Percentiles rank a stretch among this genome's conserved stretches.
Evolutionary conservation across 2,888 invertebrate genomes (phyloP).

Genomic region (Dolichomitus sp.): DNA sequence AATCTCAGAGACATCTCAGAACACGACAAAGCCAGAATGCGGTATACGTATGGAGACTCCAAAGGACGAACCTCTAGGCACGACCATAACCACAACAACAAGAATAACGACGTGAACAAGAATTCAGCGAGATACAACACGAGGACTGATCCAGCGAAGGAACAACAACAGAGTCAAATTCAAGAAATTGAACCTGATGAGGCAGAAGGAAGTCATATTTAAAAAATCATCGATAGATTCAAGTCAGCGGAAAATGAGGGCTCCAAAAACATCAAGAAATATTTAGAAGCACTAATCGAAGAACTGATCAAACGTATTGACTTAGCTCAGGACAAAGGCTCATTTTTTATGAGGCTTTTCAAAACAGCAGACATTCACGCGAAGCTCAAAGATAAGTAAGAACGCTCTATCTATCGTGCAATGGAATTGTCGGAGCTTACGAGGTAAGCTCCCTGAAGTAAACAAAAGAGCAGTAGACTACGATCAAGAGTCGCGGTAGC

Average conservation of each 20-base stretch:
- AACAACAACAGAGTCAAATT: neutral
- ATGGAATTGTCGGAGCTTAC: conserved; percentile 35
- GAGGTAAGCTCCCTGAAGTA: conserved; percentile 11
- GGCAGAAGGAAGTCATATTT: neutral
- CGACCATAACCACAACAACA: no score
- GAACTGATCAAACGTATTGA: conserved; percentile 27
- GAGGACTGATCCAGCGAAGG: neutral
- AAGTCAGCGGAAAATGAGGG: neutral
- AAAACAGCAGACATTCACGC: conserved; percentile 21
- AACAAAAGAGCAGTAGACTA: neutral
- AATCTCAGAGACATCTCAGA: neutral
- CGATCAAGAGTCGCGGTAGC: no score
- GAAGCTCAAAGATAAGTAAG: neutral
- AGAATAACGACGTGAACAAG: no score
- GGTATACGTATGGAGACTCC: conserved; percentile 5
- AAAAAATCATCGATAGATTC: neutral
- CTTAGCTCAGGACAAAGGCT: neutral
- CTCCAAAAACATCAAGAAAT: neutral
- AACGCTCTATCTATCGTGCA: conserved; percentile 2
- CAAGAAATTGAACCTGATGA: neutral
- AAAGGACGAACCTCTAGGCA: neutral
- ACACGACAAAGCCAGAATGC: neutral
- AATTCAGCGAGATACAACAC: neutral
- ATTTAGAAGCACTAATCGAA: neutral
- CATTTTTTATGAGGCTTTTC: conserved; percentile 22